Evolutionary conservation across 2,797 vertebrate species (phyloP), one percentile per base, ranked within the genome.

Genomic region (Phataginus tetradactyla): DNA sequence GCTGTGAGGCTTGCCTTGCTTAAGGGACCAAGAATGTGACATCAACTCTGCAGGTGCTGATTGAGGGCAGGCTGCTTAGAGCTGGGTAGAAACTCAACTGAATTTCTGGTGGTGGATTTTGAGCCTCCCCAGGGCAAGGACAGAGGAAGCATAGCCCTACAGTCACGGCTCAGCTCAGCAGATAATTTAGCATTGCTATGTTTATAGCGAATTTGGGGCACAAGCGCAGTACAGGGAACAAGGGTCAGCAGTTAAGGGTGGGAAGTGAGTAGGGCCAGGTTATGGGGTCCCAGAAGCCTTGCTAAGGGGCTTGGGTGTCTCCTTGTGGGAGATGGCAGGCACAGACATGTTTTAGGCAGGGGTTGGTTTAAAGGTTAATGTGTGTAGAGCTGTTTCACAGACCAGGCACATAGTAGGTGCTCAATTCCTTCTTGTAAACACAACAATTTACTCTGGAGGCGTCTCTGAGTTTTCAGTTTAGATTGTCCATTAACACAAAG

Each of bases 401-500:
- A 61, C 51, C n/a, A 90, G 27, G 29, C 7, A 2, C 85, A 0
- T 39, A 90, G 90, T 92, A 88, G 94, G 94, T 72, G 15, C 23
- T 83, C 85, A 64, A 0, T 21, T 27, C 6, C 1, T 11, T 21
- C 80, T 68, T n/a, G 5, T 23, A 68, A 45, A 68, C 29, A 57
- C 45, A 86, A 32, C 8, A 2, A 10, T 69, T 88, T 59, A 13
- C 57, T 88, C 11, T 2, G 37, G 64, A 77, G 83, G 42, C 27
- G 15, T 92, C 92, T 95, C 55, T 18, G 90, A 61, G 64, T n/a
- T 77, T 66, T 55, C 49, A 1, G 13, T 86, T 92, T 68, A 21
- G 45, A 88, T 27, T 78, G 81, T 66, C 81, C 68, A 14, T 75
- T 53, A 95, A 45, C 77, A 94, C 97, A 97, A 94, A 96, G 94